Base-by-base conservation (phyloP, 53 echinoderm and acorn worm species). In the Echinometra lucunter region DNA sequence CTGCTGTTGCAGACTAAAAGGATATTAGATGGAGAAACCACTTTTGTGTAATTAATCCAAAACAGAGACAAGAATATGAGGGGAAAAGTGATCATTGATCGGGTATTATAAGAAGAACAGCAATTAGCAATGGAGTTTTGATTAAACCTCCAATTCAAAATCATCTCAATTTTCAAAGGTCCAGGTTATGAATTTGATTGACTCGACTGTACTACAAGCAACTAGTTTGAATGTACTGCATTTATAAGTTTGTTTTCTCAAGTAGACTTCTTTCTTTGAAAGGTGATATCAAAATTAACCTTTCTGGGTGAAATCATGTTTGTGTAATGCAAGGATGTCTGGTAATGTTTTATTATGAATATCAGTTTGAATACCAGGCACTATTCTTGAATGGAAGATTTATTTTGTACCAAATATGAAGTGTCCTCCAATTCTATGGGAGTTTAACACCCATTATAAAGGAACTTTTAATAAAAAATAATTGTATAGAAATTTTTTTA, bases 381-480 rank as follows among this genome's bases (percentile, higher is more conserved):
- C 94, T 83, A 18, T 93, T 1, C 37, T 32, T 92, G 69, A 57
- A 94, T 94, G 58, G 92, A 94, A 94, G 66, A 94, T 94, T 83
- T 94, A 94, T 94, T 94, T 94, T 94, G 94, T 94, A 94, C 94
- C 94, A 94, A 83, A 93, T 93, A 94, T 83, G 66, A 94, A 83
- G 94, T 94, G 94, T 94, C 94, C 94, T 94, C 94, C 94, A 83
- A 23, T 66, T 78, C 38, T 75, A 60, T 57, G 94, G 66, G 85
- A 32, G 74, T 94, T 58, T 58, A 63, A 94, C 94, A 58, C 85
- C 94, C 85, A 83, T 60, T 83, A 57, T 60, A 58, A 66, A 58
- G 94, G 58, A 83, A 94, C 94, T 83, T 94, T 94, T 66, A 82
- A 94, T 83, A 83, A 93, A 92, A 92, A 10, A 47, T 83, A 83